Percentiles rank a stretch among this genome's conserved stretches.
phyloP scores from a whole-genome alignment of 2,888 invertebrate genomes.

The Tridacna crocea region DNA sequence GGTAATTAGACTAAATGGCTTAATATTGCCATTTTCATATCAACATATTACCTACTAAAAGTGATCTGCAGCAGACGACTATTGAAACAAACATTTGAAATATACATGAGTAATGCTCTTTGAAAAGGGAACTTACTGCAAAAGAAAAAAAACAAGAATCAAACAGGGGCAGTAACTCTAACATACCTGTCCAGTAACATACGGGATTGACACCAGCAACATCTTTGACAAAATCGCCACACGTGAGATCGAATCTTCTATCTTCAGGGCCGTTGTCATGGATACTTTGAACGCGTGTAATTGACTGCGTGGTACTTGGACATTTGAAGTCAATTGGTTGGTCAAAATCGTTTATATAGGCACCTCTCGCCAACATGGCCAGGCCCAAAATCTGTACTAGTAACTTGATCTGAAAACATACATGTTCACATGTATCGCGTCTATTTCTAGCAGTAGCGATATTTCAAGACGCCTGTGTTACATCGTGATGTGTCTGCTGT shows the following conservation, averaged over 20 bases:
- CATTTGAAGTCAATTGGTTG: conserved; percentile 11
- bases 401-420: background rate
- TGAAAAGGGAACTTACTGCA: too few species aligned
- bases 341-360: conserved; percentile 11
- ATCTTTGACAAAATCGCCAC: background rate
- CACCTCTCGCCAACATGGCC: background rate
- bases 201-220: background rate
- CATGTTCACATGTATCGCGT: background rate
- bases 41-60: too few species aligned
- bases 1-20: too few species aligned
- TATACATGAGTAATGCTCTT: too few species aligned
- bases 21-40: too few species aligned
- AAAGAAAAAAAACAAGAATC: too few species aligned
- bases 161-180: background rate
- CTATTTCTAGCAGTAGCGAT: background rate
- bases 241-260: background rate
- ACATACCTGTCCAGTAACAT: background rate
- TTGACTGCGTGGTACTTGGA: background rate
- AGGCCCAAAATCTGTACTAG: background rate
- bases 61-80: too few species aligned
- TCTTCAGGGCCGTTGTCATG: conserved; percentile 8
- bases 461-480: background rate
- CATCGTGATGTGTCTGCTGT: too few species aligned
- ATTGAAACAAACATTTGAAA: too few species aligned
- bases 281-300: conserved; percentile 2